Percentiles rank a stretch among this genome's conserved stretches.
phyloP scores from a whole-genome alignment of 2,888 invertebrate species.

The Cataglyphis altisquamis region DNA sequence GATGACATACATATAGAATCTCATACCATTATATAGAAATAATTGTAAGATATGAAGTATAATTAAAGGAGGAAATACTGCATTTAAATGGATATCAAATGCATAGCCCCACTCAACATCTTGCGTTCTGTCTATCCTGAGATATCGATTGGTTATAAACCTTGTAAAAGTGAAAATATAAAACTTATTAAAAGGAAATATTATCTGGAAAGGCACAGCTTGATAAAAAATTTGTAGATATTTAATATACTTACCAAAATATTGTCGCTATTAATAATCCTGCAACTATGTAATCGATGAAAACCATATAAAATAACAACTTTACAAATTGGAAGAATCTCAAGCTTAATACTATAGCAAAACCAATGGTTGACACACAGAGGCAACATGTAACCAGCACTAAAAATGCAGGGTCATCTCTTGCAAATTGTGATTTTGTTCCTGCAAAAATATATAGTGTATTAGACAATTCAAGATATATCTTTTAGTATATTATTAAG shows the following conservation, averaged over 20 bases:
- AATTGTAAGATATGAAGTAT: conserved; percentile 97
- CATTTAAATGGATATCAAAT: conserved; percentile 99
- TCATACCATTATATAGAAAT: conserved; percentile 93
- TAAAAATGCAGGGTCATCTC: conserved; percentile 99
- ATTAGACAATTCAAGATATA: not conserved
- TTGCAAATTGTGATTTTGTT: conserved; percentile 99
- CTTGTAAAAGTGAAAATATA: too few relatives aligned
- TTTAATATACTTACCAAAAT: conserved; percentile 91
- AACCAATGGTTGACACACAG: conserved; percentile 95
- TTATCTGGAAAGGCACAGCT: not conserved
- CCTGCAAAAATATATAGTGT: conserved; percentile 87
- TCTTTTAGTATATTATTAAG: not conserved
- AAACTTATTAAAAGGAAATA: not conserved
- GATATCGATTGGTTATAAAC: conserved; percentile 93
- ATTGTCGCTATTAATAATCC: conserved; percentile 95
- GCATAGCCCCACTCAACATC: conserved; percentile 99
- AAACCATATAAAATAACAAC: conserved; percentile 96
- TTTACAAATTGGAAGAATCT: conserved; percentile 90
- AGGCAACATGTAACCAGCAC: conserved; percentile 95
- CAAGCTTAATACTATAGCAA: conserved; percentile 93
- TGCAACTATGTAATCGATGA: conserved; percentile 97
- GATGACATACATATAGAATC: conserved; percentile 62
- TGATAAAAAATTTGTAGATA: not conserved
- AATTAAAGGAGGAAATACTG: conserved; percentile 98
- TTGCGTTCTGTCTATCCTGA: conserved; percentile 90